A percentile compares a stretch with the other conserved stretches of the same genome.
Conservation (phyloP, 2,888 invertebrate species). For the Physocephala rufipes region DNA sequence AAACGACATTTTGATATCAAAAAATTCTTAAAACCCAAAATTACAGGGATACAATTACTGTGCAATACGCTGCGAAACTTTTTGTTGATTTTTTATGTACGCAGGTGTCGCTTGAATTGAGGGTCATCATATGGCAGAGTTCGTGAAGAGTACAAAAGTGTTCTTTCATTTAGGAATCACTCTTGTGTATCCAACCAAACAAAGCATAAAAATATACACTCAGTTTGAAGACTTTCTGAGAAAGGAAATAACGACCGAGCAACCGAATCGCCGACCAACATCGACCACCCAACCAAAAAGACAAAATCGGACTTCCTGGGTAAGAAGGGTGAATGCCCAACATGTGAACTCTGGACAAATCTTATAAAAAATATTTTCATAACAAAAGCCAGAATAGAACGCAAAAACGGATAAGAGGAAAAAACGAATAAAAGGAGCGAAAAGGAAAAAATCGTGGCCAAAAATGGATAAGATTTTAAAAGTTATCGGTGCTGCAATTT, state of each 20-base stretch:
- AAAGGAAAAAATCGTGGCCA: background rate
- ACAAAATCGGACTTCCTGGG: background rate
- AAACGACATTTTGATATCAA: background rate
- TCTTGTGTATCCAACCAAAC: too few relatives aligned
- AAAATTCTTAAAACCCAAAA: too few relatives aligned
- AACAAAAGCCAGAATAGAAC: background rate
- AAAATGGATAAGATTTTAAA: too few relatives aligned
- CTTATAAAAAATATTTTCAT: background rate
- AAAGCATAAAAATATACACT: too few relatives aligned
- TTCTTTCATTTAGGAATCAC: too few relatives aligned
- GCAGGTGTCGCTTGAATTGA: background rate
- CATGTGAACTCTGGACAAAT: background rate
- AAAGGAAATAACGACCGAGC: background rate
- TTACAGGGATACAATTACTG: too few relatives aligned
- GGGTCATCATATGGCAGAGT: background rate
- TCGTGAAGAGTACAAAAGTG: slow-evolving; percentile 22
- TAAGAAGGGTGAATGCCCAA: background rate
- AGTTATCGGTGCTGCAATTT: too few relatives aligned
- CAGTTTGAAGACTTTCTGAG: too few relatives aligned
- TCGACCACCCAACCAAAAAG: background rate
- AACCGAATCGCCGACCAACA: background rate
- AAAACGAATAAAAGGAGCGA: background rate
- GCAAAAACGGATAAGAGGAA: background rate
- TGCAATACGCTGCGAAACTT: too few relatives aligned
- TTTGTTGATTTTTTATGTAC: too few relatives aligned